Conservation (phyloP, 2,113 vertebrate species). For the Lepidothrix coronata region DNA sequence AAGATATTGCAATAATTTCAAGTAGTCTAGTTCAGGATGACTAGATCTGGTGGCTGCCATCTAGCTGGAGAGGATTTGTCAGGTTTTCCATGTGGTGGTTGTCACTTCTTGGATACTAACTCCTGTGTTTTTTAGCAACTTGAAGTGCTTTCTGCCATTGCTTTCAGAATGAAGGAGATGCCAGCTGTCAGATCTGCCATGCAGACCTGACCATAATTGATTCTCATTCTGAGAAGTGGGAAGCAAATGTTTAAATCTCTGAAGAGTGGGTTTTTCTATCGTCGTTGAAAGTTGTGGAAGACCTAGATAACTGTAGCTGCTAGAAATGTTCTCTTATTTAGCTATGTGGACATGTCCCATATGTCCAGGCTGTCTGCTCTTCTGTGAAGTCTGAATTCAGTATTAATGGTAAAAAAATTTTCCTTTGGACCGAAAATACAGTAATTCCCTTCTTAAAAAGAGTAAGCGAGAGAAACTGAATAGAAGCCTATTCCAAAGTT, state of each 20-base stretch:
- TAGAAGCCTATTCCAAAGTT: not conserved
- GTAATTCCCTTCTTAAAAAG: not conserved
- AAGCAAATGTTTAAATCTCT: not conserved
- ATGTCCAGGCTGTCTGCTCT: not conserved
- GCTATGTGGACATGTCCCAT: accelerated
- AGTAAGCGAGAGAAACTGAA: not conserved
- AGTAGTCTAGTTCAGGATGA: not conserved
- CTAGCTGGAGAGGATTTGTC: not conserved
- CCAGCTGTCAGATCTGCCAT: not conserved
- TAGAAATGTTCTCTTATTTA: not conserved
- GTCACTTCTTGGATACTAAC: not conserved
- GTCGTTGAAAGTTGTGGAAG: not conserved
- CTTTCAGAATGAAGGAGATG: not conserved
- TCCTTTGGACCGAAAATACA: not conserved
- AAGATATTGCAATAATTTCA: not conserved
- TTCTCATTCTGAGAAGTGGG: not conserved
- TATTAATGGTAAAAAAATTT: not conserved
- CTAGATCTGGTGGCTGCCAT: not conserved
- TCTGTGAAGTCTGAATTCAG: not conserved
- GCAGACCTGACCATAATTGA: not conserved
- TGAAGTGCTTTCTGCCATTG: not conserved
- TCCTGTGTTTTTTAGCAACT: not conserved
- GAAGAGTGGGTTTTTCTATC: not conserved
- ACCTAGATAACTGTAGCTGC: not conserved
- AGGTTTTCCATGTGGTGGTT: accelerated